Evolutionary conservation across 64 coral and sea anemone genomes (phyloP).

Genomic region (Anthopleura sola): DNA sequence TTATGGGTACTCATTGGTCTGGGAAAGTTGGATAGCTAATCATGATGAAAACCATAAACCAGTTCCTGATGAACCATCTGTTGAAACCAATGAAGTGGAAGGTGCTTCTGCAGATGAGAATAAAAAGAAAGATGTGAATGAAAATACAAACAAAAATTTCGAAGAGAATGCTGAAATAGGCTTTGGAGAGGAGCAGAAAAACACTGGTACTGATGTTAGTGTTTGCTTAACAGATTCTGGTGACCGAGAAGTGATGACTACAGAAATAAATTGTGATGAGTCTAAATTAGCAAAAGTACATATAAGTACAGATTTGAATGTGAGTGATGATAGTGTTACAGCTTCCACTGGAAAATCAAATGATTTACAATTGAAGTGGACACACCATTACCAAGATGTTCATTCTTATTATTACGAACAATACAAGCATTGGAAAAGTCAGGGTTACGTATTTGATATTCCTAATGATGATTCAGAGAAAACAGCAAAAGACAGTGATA

Average conservation of each 20-base stretch:
- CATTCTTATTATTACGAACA: conserved; percentile 83
- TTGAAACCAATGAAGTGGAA: not conserved
- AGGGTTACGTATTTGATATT: conserved; percentile 68
- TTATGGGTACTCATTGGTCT: conserved; percentile 79
- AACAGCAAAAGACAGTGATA: not conserved
- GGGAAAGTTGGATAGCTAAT: conserved; percentile 68
- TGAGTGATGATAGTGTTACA: not conserved
- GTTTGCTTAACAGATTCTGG: not conserved
- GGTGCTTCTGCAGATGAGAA: not conserved
- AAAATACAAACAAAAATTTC: not conserved
- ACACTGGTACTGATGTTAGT: not conserved
- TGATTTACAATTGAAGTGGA: conserved; percentile 43
- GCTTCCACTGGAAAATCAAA: not conserved
- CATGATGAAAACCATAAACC: not conserved
- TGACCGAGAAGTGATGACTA: not conserved
- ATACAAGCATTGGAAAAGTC: conserved; percentile 69
- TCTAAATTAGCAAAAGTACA: not conserved
- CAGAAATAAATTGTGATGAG: not conserved
- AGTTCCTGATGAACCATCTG: not conserved
- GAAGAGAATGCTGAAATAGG: not conserved
- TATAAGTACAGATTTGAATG: not conserved
- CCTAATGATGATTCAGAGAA: conserved; percentile 8
- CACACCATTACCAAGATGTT: conserved; percentile 72
- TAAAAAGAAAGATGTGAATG: not conserved
- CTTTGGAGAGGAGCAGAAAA: not conserved